phyloP scores from a whole-genome alignment of 2,797 vertebrate species.

The Sylvia borin region DNA sequence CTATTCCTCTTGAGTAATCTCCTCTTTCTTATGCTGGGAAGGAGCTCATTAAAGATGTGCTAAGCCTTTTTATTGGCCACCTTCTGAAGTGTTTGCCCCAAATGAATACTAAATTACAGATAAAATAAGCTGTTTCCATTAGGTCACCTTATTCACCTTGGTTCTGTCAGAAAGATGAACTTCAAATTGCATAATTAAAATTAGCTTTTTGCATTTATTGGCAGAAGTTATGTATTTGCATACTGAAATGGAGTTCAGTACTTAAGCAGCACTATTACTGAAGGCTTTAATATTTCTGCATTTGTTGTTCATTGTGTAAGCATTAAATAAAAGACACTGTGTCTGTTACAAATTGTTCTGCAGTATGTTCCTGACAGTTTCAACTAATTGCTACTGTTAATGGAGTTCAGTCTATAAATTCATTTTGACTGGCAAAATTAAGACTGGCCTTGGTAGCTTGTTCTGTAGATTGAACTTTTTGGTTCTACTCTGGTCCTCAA shows the following conservation, averaged over 20 bases:
- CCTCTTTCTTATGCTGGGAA: not conserved
- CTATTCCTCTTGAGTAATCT: not conserved
- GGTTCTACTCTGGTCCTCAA: not conserved
- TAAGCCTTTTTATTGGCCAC: not conserved
- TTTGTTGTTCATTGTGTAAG: not conserved
- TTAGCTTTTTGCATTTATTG: not conserved
- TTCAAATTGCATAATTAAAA: not conserved
- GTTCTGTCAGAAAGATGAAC: not conserved
- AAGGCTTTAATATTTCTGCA: not conserved
- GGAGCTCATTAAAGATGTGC: not conserved
- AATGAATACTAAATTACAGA: not conserved
- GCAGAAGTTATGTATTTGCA: not conserved
- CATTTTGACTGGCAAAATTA: not conserved
- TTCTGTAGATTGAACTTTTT: not conserved
- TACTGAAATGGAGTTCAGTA: not conserved
- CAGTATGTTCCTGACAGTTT: not conserved
- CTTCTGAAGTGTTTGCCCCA: not conserved
- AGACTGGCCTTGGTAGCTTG: not conserved
- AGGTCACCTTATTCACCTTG: not conserved
- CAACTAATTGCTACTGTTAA: not conserved
- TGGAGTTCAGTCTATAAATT: not conserved
- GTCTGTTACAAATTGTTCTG: not conserved
- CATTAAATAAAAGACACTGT: not conserved
- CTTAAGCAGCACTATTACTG: not conserved
- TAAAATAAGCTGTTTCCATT: not conserved